Percentiles rank a stretch among this genome's conserved stretches.
These are phyloP conservation scores for Urocitellus parryii DNA, from an alignment of 2,113 vertebrate species.

Conservation along the genomic window DNA sequence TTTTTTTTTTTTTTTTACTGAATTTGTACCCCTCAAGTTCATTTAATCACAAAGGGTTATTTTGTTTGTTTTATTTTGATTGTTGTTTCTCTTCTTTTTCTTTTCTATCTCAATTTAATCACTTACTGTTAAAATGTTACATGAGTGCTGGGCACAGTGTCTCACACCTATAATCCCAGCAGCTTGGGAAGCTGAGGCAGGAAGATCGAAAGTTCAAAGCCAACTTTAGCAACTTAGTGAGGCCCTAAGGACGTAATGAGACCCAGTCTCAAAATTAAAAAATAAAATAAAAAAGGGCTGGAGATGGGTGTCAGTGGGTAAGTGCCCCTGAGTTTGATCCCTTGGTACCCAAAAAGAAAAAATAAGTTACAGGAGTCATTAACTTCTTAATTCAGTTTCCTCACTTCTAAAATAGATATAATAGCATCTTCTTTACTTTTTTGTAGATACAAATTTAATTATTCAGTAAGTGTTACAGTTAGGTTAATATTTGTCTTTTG, in stretches of 20 bases:
- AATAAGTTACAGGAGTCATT: constrained; percentile 44
- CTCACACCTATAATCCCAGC: too few species aligned
- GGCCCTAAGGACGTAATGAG: too few species aligned
- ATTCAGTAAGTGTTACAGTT: constrained; percentile 17
- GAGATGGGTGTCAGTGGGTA: too few species aligned
- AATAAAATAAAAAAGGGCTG: too few species aligned
- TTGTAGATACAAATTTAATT: not conserved
- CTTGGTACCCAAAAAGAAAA: too few species aligned
- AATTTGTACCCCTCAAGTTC: constrained; percentile 53
- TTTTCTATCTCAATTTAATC: not conserved
- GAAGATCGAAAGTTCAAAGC: too few species aligned
- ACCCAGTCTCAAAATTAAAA: too few species aligned
- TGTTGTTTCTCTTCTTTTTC: not conserved
- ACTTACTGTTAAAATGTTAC: not conserved
- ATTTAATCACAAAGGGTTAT: not conserved
- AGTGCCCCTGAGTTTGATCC: not conserved
- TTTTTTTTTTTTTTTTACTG: constrained; percentile 59
- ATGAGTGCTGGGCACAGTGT: not conserved
- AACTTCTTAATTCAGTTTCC: constrained; percentile 46
- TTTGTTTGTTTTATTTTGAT: too few species aligned
- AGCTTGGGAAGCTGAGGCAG: too few species aligned
- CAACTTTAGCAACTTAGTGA: too few species aligned
- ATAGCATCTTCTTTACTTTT: constrained; percentile 54
- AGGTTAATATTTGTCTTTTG: constrained; percentile 61
- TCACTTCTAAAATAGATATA: constrained; percentile 60